Conservation (phyloP, 1,140 invertebrate genomes). For the Drosophila pachea region DNA sequence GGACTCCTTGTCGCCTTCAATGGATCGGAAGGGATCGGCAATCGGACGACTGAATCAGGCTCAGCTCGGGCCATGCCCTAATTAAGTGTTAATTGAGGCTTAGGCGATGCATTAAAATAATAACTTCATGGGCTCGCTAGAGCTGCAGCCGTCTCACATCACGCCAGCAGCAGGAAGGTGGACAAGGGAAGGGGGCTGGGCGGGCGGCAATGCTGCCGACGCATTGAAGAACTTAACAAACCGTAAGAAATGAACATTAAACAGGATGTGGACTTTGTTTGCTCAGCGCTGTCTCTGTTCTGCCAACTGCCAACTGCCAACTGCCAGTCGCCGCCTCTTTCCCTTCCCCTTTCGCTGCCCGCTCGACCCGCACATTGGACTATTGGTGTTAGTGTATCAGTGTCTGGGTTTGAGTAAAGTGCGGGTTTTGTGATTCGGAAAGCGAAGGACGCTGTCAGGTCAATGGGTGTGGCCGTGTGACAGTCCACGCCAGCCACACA, state of each 20-base stretch:
- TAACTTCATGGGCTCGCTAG: too few species aligned
- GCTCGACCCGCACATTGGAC: neutral
- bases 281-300: neutral
- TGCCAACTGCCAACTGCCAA: neutral
- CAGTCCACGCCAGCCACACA: neutral
- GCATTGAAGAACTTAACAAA: slow-evolving; percentile 73
- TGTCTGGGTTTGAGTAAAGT: slow-evolving; percentile 43
- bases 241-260: slow-evolving; percentile 72
- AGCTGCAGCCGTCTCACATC: too few species aligned
- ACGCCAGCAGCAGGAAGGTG: too few species aligned
- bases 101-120: too few species aligned
- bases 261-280: slow-evolving; percentile 52
- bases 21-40: too few species aligned
- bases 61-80: too few species aligned
- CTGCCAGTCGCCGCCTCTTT: neutral
- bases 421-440: slow-evolving; percentile 21
- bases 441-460: slow-evolving; percentile 64
- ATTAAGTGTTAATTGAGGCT: too few species aligned
- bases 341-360: neutral
- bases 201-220: slow-evolving; percentile 32
- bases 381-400: slow-evolving; percentile 15
- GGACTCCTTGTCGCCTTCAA: too few species aligned
- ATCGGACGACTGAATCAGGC: too few species aligned
- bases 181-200: neutral
- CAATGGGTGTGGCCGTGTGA: slow-evolving; percentile 35